Conservation (phyloP, 2,888 invertebrate genomes). For the Meta bourneti region DNA sequence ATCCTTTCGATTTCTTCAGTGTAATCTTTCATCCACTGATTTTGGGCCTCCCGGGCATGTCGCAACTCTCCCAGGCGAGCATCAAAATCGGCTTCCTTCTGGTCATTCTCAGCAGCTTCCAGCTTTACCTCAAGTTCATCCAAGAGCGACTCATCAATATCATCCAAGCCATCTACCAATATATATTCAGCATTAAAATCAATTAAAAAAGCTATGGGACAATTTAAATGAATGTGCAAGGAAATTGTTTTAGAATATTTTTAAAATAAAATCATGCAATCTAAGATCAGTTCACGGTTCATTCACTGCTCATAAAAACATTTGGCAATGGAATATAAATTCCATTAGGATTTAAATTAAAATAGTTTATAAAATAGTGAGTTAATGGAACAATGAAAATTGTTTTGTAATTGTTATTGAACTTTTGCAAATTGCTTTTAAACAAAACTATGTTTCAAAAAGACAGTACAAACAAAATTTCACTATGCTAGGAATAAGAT, state of each 20-base stretch:
- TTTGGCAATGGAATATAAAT: no score
- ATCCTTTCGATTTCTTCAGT: conserved; percentile 88
- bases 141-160: conserved; percentile 79
- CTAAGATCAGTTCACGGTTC: neutral
- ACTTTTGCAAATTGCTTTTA: neutral
- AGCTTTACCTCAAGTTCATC: conserved; percentile 85
- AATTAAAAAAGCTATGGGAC: neutral
- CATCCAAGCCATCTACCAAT: conserved; percentile 81
- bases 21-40: conserved; percentile 89
- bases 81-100: conserved; percentile 88
- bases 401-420: neutral
- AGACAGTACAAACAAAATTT: neutral
- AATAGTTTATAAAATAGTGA: neutral
- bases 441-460: neutral
- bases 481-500: neutral
- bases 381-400: neutral
- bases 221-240: neutral
- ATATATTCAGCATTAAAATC: neutral
- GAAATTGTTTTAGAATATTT: neutral
- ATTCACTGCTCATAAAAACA: neutral
- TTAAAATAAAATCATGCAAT: neutral
- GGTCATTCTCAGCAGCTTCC: conserved; percentile 86
- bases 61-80: conserved; percentile 88
- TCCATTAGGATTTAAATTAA: neutral
- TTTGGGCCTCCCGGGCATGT: conserved; percentile 86